Evolutionary conservation across 2,113 vertebrate species (phyloP), one percentile per base, ranked within the genome.

Genomic region (Stercorarius parasiticus): DNA sequence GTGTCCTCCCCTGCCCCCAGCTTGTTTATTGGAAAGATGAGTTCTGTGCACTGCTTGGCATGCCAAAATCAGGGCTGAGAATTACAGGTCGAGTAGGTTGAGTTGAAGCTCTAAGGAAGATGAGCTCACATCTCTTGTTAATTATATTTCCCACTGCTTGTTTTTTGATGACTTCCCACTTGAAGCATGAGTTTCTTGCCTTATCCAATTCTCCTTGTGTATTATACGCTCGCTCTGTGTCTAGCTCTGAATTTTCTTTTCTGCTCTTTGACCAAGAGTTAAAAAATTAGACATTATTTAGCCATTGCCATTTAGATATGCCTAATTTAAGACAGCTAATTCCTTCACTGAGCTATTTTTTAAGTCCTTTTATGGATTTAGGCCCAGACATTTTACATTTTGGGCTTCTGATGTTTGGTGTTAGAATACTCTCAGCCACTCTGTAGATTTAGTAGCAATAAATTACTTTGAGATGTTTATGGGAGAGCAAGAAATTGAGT

Each of bases 391-490:
- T 89, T 92, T 69, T 40, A 56, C 43, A 8, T 55, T 93, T 84
- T n/a, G 47, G 18, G 29, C 36, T 82, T 89, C 77, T 53, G 52
- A 71, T 52, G 15, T 76, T 59, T 67, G 38, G 10, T 87, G 34
- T 58, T 91, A 72, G 49, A 91, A 55, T 52, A 81, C 34, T 84
- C 49, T 81, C 58, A 72, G 36, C 38, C 58, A 21, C 11, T 86
- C 69, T 74, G 32, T 59, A 56, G 81, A 56, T 87, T 91, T 84
- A 83, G n/a, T 84, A 76, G 52, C 50, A 86, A 29, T 88, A 83
- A 94, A 50, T 92, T 83, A 53, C 66, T 29, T 64, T 90, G 92
- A 93, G 76, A 78, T 12, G 8, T 94, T 94, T 95, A 82, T 86
- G 29, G 47, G 50, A 86, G 16, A 94, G 74, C 20, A 90, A 90